A percentile compares a stretch with the other conserved stretches of the same genome.
These are phyloP conservation scores for Dolichopus griseipennis DNA, from an alignment of 2,888 invertebrate species.

Conservation along the genomic window DNA sequence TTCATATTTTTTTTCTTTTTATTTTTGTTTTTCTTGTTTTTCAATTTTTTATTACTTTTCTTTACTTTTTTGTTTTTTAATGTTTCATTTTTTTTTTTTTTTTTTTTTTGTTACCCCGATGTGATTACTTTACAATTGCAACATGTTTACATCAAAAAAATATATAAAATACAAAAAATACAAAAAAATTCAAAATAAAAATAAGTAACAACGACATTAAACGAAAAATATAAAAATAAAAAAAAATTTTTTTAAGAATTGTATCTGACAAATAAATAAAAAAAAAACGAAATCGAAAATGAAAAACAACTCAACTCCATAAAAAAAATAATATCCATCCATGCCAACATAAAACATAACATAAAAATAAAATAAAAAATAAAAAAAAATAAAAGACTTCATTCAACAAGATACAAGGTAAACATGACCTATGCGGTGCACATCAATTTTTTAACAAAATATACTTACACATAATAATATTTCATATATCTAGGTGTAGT, in stretches of 20 bases:
- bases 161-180: background rate
- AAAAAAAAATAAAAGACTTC: background rate
- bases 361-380: no score
- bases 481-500: no score
- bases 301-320: no score
- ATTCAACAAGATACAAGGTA: background rate
- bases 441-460: no score
- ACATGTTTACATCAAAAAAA: background rate
- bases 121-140: constrained; percentile 4
- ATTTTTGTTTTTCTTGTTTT: background rate
- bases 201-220: background rate
- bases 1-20: no score
- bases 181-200: background rate
- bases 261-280: no score
- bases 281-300: no score
- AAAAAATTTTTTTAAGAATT: background rate
- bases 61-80: background rate
- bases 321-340: no score
- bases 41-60: background rate
- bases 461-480: no score
- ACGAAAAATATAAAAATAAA: background rate
- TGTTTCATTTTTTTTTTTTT: background rate
- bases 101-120: background rate
- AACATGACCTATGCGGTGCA: background rate
- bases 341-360: no score